These are phyloP conservation scores for Trachymyrmex cornetzi DNA, from an alignment of 1,140 invertebrate species.

Conservation along the genomic window DNA sequence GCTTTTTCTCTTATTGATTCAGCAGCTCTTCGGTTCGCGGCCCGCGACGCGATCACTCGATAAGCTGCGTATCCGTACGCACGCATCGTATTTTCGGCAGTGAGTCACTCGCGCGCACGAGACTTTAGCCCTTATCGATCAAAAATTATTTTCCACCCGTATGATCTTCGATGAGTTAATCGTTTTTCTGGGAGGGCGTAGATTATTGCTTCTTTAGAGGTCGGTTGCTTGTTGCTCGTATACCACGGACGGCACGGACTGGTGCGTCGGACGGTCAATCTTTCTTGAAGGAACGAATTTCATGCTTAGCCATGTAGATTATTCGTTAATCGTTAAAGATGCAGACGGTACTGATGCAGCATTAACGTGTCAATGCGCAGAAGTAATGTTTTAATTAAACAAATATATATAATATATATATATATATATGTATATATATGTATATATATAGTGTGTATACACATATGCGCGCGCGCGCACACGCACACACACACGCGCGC, in stretches of 20 bases:
- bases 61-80: conserved; percentile 50
- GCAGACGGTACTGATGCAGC: background rate
- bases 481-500: too few relatives aligned
- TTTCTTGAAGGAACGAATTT: conserved; percentile 39
- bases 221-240: conserved; percentile 53
- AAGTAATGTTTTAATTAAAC: background rate
- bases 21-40: conserved; percentile 45
- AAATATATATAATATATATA: background rate
- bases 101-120: background rate
- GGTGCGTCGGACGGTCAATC: conserved; percentile 5
- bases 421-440: background rate
- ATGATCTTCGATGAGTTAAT: conserved; percentile 3
- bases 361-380: background rate
- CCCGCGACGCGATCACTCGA: conserved; percentile 52
- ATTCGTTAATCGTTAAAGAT: conserved; percentile 32
- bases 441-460: too few relatives aligned
- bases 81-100: conserved; percentile 29
- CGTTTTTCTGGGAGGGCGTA: background rate
- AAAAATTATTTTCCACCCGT: conserved; percentile 12
- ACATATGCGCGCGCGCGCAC: too few relatives aligned
- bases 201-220: background rate
- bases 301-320: conserved; percentile 39
- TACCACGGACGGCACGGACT: background rate
- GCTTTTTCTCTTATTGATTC: conserved; percentile 63
- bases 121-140: background rate